Evolutionary conservation across 2,888 invertebrate genomes (phyloP).

Genomic region (Gerosis bhagava): DNA sequence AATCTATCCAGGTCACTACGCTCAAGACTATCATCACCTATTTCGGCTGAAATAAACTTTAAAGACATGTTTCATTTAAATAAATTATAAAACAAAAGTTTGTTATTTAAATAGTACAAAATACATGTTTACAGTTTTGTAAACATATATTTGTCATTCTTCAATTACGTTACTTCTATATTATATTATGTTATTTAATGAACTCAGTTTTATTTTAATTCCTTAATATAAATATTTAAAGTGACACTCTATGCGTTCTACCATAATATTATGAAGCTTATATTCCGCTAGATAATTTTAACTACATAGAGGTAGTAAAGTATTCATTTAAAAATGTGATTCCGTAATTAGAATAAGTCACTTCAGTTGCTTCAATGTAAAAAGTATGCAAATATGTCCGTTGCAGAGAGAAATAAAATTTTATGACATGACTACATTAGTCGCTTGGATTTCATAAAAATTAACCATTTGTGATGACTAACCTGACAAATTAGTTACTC

Average conservation of each 20-base stretch:
- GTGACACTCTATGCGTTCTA: neutral
- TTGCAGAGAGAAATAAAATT: constrained; percentile 19
- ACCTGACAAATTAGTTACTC: neutral
- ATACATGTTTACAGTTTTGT: too few species aligned
- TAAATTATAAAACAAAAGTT: too few species aligned
- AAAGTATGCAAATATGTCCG: constrained; percentile 21
- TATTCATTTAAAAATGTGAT: constrained; percentile 12
- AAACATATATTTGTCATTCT: too few species aligned
- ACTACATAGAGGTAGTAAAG: constrained; percentile 9
- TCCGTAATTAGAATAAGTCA: constrained; percentile 23
- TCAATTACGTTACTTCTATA: too few species aligned
- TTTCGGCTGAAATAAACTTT: too few species aligned
- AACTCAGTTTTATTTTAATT: neutral
- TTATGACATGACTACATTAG: constrained; percentile 10
- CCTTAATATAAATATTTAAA: neutral
- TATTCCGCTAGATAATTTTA: constrained; percentile 9
- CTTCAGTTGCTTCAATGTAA: constrained; percentile 23
- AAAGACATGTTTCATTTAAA: too few species aligned
- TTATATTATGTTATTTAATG: too few species aligned
- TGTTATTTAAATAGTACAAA: too few species aligned
- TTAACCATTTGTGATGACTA: too few species aligned
- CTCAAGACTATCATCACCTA: too few species aligned
- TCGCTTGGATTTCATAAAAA: too few species aligned
- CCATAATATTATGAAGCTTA: neutral
- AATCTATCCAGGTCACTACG: too few species aligned